A percentile compares a stretch with the other conserved stretches of the same genome.
Conservation (phyloP, 2,888 invertebrate genomes). For the Tipula vernalis region DNA sequence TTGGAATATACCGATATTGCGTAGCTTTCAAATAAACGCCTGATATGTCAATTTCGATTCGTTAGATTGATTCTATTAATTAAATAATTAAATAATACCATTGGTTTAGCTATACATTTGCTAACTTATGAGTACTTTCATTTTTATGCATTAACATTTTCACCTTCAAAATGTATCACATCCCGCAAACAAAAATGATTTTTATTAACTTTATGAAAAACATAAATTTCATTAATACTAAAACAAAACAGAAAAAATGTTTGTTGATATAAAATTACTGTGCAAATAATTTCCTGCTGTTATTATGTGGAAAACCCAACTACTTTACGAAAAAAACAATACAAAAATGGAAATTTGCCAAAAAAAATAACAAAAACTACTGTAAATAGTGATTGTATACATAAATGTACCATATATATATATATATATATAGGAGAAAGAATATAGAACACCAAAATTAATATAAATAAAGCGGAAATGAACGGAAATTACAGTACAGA, state of each 20-base stretch:
- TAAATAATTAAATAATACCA: no score
- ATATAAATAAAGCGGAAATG: neutral
- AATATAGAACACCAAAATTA: neutral
- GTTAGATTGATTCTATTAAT: no score
- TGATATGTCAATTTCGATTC: no score
- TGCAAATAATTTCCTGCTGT: conserved; percentile 1
- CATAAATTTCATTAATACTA: neutral
- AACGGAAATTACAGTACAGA: neutral
- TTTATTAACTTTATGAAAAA: neutral
- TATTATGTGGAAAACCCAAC: neutral
- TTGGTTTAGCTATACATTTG: no score
- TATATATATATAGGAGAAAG: neutral
- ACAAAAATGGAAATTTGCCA: neutral
- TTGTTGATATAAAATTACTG: neutral
- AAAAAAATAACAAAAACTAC: neutral
- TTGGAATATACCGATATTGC: no score
- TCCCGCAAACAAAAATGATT: neutral
- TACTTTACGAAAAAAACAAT: neutral
- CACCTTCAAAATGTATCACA: neutral
- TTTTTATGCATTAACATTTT: neutral
- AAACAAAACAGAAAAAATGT: neutral
- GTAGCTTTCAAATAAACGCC: no score
- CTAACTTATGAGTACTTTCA: no score
- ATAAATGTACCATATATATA: no score
- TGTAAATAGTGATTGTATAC: neutral